Percentiles rank a stretch among this genome's conserved stretches.
Conservation (phyloP, 2,797 vertebrate species). For the Salmo trutta region DNA sequence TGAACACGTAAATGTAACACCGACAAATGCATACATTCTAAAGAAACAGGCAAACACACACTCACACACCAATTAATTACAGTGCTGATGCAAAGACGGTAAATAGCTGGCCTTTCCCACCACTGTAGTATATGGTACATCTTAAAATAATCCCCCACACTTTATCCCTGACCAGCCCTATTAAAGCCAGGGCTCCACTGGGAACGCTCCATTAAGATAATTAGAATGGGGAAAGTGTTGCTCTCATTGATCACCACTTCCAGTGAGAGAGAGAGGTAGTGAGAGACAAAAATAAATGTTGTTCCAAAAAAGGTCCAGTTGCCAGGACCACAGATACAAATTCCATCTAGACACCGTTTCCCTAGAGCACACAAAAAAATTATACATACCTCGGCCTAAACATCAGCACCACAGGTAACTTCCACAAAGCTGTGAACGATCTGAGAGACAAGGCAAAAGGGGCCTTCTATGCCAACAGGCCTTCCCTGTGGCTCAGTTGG, state of each 20-base stretch:
- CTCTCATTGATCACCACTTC: not conserved
- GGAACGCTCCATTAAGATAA: slow-evolving; percentile 29
- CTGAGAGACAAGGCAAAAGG: too few species aligned
- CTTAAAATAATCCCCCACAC: slow-evolving; percentile 6
- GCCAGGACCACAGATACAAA: too few species aligned
- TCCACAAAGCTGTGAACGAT: too few species aligned
- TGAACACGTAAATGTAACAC: slow-evolving; percentile 16
- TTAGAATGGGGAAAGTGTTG: slow-evolving; percentile 1
- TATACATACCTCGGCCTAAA: too few species aligned
- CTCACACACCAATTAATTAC: slow-evolving; percentile 26
- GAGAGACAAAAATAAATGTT: slow-evolving; percentile 11
- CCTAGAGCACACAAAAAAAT: too few species aligned
- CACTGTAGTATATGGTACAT: not conserved
- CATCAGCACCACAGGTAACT: too few species aligned
- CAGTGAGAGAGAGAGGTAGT: not conserved
- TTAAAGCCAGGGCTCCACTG: slow-evolving; percentile 30
- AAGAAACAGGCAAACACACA: slow-evolving; percentile 12
- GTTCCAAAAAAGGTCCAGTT: too few species aligned
- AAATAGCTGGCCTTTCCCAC: not conserved
- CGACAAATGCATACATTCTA: slow-evolving; percentile 9
- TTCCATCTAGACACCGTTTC: too few species aligned
- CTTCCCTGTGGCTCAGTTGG: too few species aligned
- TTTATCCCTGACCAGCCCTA: slow-evolving; percentile 19
- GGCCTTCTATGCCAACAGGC: too few species aligned
- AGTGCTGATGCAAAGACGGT: slow-evolving; percentile 8